phyloP scores from a whole-genome alignment of 2,113 vertebrate genomes.

The Eupsittula cactorum region DNA sequence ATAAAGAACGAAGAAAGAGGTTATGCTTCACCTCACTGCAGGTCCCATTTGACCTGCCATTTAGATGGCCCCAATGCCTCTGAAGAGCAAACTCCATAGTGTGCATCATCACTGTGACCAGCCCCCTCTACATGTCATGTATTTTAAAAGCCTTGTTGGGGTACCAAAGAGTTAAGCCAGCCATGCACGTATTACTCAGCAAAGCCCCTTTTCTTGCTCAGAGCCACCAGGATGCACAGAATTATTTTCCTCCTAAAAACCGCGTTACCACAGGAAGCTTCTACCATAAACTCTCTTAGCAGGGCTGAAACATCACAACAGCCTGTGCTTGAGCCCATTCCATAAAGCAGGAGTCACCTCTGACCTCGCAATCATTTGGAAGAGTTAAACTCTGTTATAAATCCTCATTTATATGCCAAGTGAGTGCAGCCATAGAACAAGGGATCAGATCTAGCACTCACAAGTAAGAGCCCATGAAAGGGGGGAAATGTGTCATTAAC shows the following conservation, averaged over 20 bases:
- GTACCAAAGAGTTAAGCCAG: not conserved
- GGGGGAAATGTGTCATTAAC: conserved; percentile 24
- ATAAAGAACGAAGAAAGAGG: not conserved
- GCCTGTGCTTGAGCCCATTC: not conserved
- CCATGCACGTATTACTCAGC: not conserved
- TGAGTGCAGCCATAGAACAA: not conserved
- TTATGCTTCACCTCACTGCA: not conserved
- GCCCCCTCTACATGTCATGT: not conserved
- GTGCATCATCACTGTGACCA: not conserved
- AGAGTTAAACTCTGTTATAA: conserved; percentile 45
- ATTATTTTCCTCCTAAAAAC: conserved; percentile 17
- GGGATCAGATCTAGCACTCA: conserved; percentile 37
- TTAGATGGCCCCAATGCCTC: not conserved
- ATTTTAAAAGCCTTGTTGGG: not conserved
- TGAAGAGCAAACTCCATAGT: not conserved
- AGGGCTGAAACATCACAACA: not conserved
- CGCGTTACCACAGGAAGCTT: not conserved
- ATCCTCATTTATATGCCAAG: conserved; percentile 57
- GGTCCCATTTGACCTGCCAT: not conserved
- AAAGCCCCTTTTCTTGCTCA: not conserved
- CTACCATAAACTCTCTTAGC: conserved; percentile 5
- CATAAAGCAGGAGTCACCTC: conserved; percentile 43
- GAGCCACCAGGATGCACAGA: not conserved
- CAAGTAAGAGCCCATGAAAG: conserved; percentile 36
- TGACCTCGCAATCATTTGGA: conserved; percentile 10